phyloP scores from a whole-genome alignment of 2,888 invertebrate species.

The Melanotus villosus region DNA sequence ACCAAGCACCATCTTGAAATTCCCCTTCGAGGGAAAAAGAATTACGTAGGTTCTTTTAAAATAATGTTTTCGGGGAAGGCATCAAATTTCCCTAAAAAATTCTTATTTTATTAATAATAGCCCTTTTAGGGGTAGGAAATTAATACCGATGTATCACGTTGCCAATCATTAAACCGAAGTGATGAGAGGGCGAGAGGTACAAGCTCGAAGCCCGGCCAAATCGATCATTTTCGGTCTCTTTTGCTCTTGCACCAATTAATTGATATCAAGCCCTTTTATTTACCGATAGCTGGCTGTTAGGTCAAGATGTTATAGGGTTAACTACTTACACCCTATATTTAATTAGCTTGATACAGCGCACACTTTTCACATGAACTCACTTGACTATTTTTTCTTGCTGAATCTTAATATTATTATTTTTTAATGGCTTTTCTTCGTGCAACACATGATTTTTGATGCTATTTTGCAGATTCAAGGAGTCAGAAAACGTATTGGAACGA shows the following conservation, averaged over 20 bases:
- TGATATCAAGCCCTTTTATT: constrained; percentile 10
- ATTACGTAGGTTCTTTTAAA: neutral
- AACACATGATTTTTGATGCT: constrained; percentile 46
- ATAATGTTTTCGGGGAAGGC: too few species aligned
- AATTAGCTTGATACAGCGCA: neutral
- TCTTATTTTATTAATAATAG: neutral
- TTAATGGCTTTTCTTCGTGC: neutral
- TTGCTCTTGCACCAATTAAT: constrained; percentile 28
- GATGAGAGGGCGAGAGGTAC: constrained; percentile 9
- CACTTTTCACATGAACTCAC: neutral
- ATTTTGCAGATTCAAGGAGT: constrained; percentile 89
- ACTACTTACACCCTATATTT: neutral
- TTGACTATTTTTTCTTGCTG: neutral
- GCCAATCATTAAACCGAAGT: constrained; percentile 25
- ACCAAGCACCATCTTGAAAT: neutral
- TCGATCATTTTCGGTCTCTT: constrained; percentile 42
- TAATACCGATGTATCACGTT: constrained; percentile 16
- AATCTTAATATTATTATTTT: constrained; percentile 1
- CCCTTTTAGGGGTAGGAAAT: constrained; percentile 1
- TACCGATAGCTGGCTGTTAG: neutral
- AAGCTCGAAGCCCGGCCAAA: constrained; percentile 41
- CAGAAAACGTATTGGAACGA: constrained; percentile 86
- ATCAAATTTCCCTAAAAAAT: neutral
- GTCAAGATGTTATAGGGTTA: neutral
- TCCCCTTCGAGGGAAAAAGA: neutral